Percentiles rank a stretch among this genome's conserved stretches.
Conservation (phyloP, 1,140 invertebrate genomes). For the Camponotus pennsylvanicus region DNA sequence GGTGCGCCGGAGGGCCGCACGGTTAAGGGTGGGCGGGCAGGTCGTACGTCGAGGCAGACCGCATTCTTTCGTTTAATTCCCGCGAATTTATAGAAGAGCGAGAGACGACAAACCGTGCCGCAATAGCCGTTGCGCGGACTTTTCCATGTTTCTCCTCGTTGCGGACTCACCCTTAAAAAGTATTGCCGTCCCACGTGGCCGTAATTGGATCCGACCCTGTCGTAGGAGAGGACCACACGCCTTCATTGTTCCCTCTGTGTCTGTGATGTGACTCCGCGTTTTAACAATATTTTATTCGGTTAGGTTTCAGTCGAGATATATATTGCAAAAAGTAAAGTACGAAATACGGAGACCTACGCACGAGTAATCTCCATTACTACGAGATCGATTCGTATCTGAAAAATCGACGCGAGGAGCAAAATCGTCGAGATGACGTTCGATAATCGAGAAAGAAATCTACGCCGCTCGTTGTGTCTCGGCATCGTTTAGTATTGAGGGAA, state of each 20-base stretch:
- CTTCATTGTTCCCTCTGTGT: constrained; percentile 66
- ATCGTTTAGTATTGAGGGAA: constrained; percentile 60
- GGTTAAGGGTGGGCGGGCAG: constrained; percentile 78
- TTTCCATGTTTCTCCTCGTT: constrained; percentile 74
- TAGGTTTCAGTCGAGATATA: neutral
- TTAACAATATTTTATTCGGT: constrained; percentile 25
- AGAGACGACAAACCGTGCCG: constrained; percentile 80
- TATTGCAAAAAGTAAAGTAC: neutral
- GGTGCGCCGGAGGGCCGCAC: constrained; percentile 28
- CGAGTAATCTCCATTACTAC: neutral
- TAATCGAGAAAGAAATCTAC: constrained; percentile 62
- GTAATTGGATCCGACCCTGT: constrained; percentile 83
- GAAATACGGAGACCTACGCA: neutral
- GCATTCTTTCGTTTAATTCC: constrained; percentile 87
- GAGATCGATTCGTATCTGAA: constrained; percentile 1
- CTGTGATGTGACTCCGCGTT: constrained; percentile 28
- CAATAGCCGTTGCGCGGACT: constrained; percentile 71
- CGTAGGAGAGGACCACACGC: constrained; percentile 63
- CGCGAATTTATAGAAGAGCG: constrained; percentile 85
- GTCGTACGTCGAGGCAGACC: constrained; percentile 85
- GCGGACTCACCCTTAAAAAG: constrained; percentile 81
- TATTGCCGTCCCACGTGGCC: constrained; percentile 77
- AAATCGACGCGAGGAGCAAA: neutral
- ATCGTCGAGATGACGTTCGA: neutral
- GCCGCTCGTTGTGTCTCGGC: constrained; percentile 45